Evolutionary conservation across 2,888 invertebrate species (phyloP), one percentile per base, ranked within the genome.

Genomic region (Ophioninae sp.): DNA sequence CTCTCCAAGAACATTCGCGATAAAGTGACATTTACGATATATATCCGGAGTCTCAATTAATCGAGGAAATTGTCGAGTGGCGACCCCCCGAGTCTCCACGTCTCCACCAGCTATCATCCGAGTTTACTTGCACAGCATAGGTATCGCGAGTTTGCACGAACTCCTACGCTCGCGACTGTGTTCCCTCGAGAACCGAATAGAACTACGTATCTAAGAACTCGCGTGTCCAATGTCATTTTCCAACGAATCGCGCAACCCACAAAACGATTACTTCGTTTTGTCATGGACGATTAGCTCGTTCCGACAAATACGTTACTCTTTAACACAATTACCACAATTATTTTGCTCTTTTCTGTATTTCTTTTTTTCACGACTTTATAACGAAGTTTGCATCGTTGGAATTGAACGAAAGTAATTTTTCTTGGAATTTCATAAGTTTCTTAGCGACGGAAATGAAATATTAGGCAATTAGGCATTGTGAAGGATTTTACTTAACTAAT

Each of bases 11-110:
- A 65, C 59, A 20, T 37, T 39, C 39, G 61, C 63, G 61, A 61
- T 44, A 78, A 37, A 64, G 58, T 41, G 41, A 61, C 61, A 13
- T 65, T 13, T 67, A 67, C 64, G 22, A 71, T 71, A 75, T 68
- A 74, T 75, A 51, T 58, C 73, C 78, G 74, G 65, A 77, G 78
- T 63, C 78, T 81, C 85, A 78, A 86, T 86, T 86, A 83, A 86
- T 84, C 85, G 83, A 85, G 83, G 77, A 85, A 85, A 86, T 86
- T 85, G 85, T 82, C 80, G 79, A 82, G 79, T 71, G 76, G 72
- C 69, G 81, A 79, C 71, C 78, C 69, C 79, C 59, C 58, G 81
- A 67, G 44, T 74, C 73, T 10, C n/a, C 17, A 20, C 59, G 44
- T 61, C 58, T 22, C 64, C 22, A 56, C 51, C 9, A 20, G 37